These are phyloP conservation scores for Schizopygopsis malacanthus DNA, from an alignment of 2,797 vertebrate species.

Conservation along the genomic window DNA sequence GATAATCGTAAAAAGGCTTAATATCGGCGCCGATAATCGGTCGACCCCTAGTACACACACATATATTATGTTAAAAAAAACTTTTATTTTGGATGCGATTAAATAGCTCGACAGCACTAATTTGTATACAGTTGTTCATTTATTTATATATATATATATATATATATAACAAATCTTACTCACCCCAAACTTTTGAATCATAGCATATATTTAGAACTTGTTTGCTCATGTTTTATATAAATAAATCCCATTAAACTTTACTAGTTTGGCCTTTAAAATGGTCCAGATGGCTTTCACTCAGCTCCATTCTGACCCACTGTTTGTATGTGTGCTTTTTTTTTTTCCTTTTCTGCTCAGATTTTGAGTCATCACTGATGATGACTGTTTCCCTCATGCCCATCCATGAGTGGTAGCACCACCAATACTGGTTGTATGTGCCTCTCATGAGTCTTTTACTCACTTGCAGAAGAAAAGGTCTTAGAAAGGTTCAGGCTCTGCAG, in stretches of 20 bases:
- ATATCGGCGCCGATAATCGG: no score
- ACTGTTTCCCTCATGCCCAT: background rate
- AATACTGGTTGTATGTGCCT: background rate
- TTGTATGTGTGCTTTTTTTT: background rate
- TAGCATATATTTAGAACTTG: background rate
- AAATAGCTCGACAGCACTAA: no score
- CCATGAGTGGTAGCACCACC: background rate
- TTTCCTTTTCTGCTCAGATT: background rate
- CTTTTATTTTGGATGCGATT: no score
- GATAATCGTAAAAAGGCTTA: no score
- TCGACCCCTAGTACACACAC: no score
- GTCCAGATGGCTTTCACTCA: background rate
- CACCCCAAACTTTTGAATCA: background rate
- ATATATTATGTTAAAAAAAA: no score
- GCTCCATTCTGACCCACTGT: background rate
- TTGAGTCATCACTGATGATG: background rate
- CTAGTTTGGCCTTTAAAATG: background rate
- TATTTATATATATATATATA: no score
- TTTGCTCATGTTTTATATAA: background rate
- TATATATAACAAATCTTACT: no score
- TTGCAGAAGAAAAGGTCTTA: constrained; percentile 1
- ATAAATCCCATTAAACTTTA: background rate
- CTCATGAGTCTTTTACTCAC: background rate
- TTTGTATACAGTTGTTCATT: no score
- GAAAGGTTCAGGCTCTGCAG: constrained; percentile 17